Percentiles rank a stretch among this genome's conserved stretches.
Evolutionary conservation across 23 tunicate species (phyloP).

Genomic region (Phallusia fumigata): DNA sequence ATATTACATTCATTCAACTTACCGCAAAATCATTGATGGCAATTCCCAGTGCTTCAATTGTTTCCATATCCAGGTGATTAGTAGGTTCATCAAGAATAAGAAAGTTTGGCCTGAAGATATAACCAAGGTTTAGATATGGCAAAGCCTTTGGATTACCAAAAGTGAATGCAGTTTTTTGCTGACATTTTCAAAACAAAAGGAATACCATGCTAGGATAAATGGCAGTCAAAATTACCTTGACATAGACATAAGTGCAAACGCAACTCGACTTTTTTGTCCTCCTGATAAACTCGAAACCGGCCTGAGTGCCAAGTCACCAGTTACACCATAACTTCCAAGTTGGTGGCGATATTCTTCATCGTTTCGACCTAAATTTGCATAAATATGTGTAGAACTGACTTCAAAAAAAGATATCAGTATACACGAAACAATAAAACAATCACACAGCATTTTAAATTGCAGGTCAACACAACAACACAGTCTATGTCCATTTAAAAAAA

Average conservation of each 20-base stretch:
- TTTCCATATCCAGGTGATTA: slow-evolving; percentile 98
- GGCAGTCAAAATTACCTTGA: slow-evolving; percentile 23
- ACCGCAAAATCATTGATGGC: slow-evolving; percentile 77
- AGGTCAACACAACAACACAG: too few species aligned
- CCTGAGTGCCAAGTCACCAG: slow-evolving; percentile 92
- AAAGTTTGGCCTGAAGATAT: slow-evolving; percentile 80
- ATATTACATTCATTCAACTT: neutral
- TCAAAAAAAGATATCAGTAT: too few species aligned
- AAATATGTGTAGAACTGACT: neutral
- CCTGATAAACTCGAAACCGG: slow-evolving; percentile 83
- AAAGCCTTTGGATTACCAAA: too few species aligned
- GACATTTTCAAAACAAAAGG: too few species aligned
- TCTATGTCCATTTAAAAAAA: too few species aligned
- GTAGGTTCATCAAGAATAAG: slow-evolving; percentile 99
- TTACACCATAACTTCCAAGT: slow-evolving; percentile 91
- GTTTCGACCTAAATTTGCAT: slow-evolving; percentile 46
- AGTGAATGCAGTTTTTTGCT: too few species aligned
- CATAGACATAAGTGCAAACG: slow-evolving; percentile 89
- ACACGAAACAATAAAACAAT: too few species aligned
- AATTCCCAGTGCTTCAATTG: slow-evolving; percentile 87
- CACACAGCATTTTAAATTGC: too few species aligned
- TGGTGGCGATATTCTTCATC: slow-evolving; percentile 88
- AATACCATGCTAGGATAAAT: too few species aligned
- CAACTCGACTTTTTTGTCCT: slow-evolving; percentile 95
- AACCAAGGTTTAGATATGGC: neutral